Evolutionary conservation across 2,113 vertebrate genomes (phyloP).

Genomic region (Muntiacus muntjak): DNA sequence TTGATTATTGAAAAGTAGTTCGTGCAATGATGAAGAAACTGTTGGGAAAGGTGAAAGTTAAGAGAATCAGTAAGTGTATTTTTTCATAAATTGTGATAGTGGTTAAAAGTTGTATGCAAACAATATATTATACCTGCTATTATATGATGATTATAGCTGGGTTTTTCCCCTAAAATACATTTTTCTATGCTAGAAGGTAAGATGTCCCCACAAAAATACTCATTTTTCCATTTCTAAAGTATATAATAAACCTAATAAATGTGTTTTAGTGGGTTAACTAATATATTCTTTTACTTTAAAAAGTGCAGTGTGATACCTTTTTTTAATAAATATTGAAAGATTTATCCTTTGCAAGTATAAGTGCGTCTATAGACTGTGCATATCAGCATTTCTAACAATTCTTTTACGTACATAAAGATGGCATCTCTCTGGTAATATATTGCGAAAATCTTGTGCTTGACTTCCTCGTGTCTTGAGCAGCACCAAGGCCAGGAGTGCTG

Average conservation of each 20-base stretch:
- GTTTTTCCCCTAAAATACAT: neutral
- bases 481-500: neutral
- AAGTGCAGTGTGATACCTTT: neutral
- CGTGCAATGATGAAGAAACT: neutral
- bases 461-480: neutral
- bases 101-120: neutral
- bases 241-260: neutral
- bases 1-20: neutral
- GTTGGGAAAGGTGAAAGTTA: neutral
- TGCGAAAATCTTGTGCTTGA: neutral
- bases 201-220: neutral
- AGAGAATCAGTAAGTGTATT: neutral
- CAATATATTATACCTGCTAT: neutral
- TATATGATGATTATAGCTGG: neutral
- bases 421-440: neutral
- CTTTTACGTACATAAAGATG: neutral
- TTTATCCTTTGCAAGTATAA: neutral
- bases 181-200: neutral
- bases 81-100: neutral
- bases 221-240: neutral
- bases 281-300: neutral
- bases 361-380: neutral
- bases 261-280: neutral
- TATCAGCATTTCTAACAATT: neutral
- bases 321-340: neutral